phyloP scores from a whole-genome alignment of 1,140 invertebrate genomes.

The Pogonognathellus flavescens region DNA sequence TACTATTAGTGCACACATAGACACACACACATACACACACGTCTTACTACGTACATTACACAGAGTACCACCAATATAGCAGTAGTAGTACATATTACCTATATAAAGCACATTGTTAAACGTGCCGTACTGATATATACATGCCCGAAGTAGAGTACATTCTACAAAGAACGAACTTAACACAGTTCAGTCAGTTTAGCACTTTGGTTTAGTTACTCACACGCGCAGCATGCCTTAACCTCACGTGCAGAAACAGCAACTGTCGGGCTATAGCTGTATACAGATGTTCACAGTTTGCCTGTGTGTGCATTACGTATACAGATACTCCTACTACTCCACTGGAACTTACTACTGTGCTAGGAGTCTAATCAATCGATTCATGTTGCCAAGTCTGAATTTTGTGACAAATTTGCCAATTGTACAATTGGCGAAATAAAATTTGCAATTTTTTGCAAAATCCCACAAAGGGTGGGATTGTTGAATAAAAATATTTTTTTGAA shows the following conservation, averaged over 20 bases:
- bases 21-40: not conserved
- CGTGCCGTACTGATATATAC: too few relatives aligned
- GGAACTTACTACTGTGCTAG: too few relatives aligned
- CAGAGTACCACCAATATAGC: not conserved
- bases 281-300: constrained; percentile 1
- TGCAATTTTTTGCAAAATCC: not conserved
- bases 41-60: too few relatives aligned
- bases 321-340: too few relatives aligned
- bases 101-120: too few relatives aligned
- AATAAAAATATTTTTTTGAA: not conserved
- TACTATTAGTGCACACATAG: too few relatives aligned
- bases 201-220: constrained; percentile 11
- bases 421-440: not conserved
- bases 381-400: constrained; percentile 22
- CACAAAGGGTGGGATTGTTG: not conserved
- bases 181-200: constrained; percentile 19
- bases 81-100: too few relatives aligned
- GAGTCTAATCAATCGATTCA: constrained; percentile 47
- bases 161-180: not conserved
- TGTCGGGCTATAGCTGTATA: not conserved
- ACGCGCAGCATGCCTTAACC: constrained; percentile 28
- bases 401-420: not conserved
- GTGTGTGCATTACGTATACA: too few relatives aligned
- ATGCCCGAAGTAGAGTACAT: too few relatives aligned
- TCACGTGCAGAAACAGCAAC: constrained; percentile 57